Conservation (phyloP, 2,888 invertebrate genomes). For the Oxycera nigricornis region DNA sequence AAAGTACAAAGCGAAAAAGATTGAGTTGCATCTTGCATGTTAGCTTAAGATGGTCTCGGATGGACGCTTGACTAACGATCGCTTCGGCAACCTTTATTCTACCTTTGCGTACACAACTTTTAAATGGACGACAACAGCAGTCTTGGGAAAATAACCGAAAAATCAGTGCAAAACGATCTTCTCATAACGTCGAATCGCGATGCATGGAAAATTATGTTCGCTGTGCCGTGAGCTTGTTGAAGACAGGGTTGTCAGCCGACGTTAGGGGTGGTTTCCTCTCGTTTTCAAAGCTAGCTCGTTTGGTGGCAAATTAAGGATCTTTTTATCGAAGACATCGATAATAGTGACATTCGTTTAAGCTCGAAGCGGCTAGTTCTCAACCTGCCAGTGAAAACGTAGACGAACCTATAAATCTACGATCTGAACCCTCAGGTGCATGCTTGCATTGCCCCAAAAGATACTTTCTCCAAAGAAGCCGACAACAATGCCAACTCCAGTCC, state of each 20-base stretch:
- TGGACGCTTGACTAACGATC: conserved; percentile 4
- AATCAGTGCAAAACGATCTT: conserved; percentile 37
- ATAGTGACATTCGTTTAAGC: too few relatives aligned
- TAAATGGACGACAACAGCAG: not conserved
- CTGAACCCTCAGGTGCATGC: not conserved
- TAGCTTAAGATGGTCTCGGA: not conserved
- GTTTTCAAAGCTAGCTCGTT: too few relatives aligned
- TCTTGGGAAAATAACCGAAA: conserved; percentile 36
- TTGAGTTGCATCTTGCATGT: conserved; percentile 32
- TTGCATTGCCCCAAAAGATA: not conserved
- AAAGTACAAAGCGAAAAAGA: conserved; percentile 9
- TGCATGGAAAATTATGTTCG: conserved; percentile 11
- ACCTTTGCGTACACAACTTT: not conserved
- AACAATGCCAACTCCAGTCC: conserved; percentile 15
- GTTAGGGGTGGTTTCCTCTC: not conserved
- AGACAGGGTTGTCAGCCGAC: not conserved
- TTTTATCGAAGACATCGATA: too few relatives aligned
- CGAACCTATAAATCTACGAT: too few relatives aligned
- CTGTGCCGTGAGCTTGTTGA: not conserved
- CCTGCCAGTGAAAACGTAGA: too few relatives aligned
- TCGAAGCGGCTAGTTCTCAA: too few relatives aligned
- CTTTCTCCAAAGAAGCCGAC: not conserved
- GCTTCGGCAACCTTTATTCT: not conserved
- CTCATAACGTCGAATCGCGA: not conserved
- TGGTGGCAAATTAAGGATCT: too few relatives aligned